A percentile compares a stretch with the other conserved stretches of the same genome.
phyloP scores from a whole-genome alignment of 2,888 invertebrate genomes.

The Malthinus flaveolus region DNA sequence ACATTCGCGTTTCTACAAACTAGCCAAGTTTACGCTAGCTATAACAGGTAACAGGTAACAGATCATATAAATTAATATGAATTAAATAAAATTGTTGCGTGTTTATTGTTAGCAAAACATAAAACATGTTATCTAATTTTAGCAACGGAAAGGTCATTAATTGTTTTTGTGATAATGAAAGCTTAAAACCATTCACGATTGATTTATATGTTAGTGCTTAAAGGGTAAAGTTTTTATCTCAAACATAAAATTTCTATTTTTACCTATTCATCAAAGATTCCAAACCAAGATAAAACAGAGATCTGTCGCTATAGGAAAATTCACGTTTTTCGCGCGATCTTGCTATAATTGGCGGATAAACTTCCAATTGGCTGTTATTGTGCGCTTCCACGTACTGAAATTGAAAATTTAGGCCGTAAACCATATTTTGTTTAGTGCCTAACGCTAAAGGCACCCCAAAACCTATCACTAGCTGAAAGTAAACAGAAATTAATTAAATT shows the following conservation, averaged over 20 bases:
- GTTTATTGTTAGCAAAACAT: too few relatives aligned
- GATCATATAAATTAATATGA: too few relatives aligned
- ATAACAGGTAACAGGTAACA: too few relatives aligned
- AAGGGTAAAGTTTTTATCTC: background rate
- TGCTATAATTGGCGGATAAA: conserved; percentile 45
- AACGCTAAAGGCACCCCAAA: conserved; percentile 60
- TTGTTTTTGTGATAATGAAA: too few relatives aligned
- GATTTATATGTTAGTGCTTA: background rate
- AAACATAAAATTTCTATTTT: background rate
- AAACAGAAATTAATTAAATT: too few relatives aligned
- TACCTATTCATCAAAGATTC: conserved; percentile 47
- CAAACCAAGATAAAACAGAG: conserved; percentile 44
- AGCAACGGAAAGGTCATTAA: too few relatives aligned
- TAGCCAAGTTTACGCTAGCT: too few relatives aligned
- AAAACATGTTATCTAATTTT: too few relatives aligned
- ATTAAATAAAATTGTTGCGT: too few relatives aligned
- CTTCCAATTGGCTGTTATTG: conserved; percentile 42
- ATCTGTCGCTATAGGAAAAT: conserved; percentile 40
- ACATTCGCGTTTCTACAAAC: too few relatives aligned
- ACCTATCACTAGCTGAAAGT: conserved; percentile 62
- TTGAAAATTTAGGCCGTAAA: conserved; percentile 66
- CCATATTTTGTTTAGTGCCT: conserved; percentile 59
- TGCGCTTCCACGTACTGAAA: conserved; percentile 60
- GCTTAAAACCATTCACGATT: background rate
- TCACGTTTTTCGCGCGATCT: conserved; percentile 37